A percentile compares a stretch with the other conserved stretches of the same genome.
Evolutionary conservation across 2,888 invertebrate species (phyloP).

Genomic region (Caenorhabditis sp.): DNA sequence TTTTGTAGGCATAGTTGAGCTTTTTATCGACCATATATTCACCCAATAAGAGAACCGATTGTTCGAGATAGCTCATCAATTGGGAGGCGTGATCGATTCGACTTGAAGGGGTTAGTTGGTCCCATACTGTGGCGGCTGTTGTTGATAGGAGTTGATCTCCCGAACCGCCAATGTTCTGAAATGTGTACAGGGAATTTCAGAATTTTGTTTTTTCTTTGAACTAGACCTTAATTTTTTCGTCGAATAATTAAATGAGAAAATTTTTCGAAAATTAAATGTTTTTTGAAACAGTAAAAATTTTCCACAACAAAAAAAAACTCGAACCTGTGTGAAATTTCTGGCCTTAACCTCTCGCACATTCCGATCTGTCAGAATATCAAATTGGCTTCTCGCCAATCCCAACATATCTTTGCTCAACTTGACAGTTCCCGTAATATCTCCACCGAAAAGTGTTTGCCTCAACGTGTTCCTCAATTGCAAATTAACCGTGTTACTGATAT

Average conservation of each 20-base stretch:
- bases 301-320: no score
- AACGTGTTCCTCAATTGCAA: conserved; percentile 39
- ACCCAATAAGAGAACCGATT: conserved; percentile 52
- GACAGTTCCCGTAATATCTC: conserved; percentile 54
- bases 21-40: conserved; percentile 44
- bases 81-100: conserved; percentile 44
- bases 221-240: no score
- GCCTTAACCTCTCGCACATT: conserved; percentile 39
- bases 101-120: conserved; percentile 34
- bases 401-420: conserved; percentile 40
- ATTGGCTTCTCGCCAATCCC: conserved; percentile 47
- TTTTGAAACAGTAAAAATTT: neutral
- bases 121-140: conserved; percentile 49
- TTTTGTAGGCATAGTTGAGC: conserved; percentile 35
- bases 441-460: conserved; percentile 44
- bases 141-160: conserved; percentile 56
- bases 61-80: conserved; percentile 60
- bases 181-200: no score
- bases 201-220: no score
- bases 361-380: conserved; percentile 37
- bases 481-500: conserved; percentile 36
- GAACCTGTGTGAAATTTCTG: conserved; percentile 47
- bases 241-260: no score
- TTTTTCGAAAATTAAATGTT: no score
- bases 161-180: conserved; percentile 53